These are phyloP conservation scores for Callospermophilus lateralis DNA, from an alignment of 2,113 vertebrate genomes.

Conservation along the genomic window DNA sequence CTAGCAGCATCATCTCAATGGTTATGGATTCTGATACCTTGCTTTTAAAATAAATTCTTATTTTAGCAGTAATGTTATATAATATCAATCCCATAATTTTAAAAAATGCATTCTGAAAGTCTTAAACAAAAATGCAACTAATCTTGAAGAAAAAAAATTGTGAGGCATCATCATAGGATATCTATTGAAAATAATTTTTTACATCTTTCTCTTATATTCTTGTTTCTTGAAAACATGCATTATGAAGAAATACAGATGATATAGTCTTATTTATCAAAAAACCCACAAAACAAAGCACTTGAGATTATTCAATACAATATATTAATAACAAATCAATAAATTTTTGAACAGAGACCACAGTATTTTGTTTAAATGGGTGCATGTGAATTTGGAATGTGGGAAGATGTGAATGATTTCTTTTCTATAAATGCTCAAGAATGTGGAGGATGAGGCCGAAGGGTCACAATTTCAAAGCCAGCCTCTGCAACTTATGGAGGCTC, in stretches of 20 bases:
- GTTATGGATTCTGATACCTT: neutral
- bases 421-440: neutral
- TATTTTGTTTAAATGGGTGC: neutral
- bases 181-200: neutral
- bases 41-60: slow-evolving; percentile 28
- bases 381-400: neutral
- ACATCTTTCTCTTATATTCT: neutral
- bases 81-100: slow-evolving; percentile 44
- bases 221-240: neutral
- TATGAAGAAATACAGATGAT: neutral
- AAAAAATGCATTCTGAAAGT: neutral
- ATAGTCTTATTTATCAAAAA: neutral
- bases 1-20: neutral
- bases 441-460: neutral
- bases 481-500: too few relatives aligned
- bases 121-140: neutral
- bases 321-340: neutral
- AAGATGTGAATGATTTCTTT: neutral
- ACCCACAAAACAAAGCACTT: neutral
- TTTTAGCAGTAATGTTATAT: slow-evolving; percentile 40
- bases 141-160: neutral
- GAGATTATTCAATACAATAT: neutral
- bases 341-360: neutral
- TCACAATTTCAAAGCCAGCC: too few relatives aligned
- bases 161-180: neutral